Base-by-base conservation (phyloP, 35 echinoderm and acorn worm species). In the Patiria miniata region DNA sequence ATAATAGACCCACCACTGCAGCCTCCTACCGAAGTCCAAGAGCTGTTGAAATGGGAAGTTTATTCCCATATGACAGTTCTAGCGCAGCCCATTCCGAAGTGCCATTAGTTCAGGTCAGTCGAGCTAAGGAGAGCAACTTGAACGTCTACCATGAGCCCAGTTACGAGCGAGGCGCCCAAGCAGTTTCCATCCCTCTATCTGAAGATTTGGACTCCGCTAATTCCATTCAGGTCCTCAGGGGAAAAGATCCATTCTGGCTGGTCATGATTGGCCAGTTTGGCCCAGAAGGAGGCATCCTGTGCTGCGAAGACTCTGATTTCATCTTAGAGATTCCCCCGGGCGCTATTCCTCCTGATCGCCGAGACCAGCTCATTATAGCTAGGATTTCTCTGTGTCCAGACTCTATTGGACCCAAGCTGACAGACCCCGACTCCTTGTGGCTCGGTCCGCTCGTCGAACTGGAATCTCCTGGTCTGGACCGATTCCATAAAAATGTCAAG, bases 291-390 rank as follows among this genome's bases (percentile, higher is more conserved):
- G 86, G 86, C 12, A 77, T 54, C 39, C 44, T 87, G 12, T 39
- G 44, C 50, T 87, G 86, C 26, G 65, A 87, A 0, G 59, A 87
- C 19, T 87, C 86, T 18, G 86, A 87, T 52, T 65, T 87, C 26
- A 33, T 79, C 18, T 26, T 87, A 51, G 40, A 87, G 52, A 87
- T 87, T 18, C 86, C 86, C 8, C 86, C 68, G 37, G 86, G 77
- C 17, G 86, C 86, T 10, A 87, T 87, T 54, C 86, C 86, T 3
- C 2, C 65, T 0, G 21, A 47, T 1, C 30, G 47, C 9, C n/a
- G 39, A 10, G 15, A 33, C 7, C 86, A 87, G 34, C 47, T 77
- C 44, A 87, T 87, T 7, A 52, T 87, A 6, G 77, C 44, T 0
- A 87, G 79, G 55, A 54, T 87, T 7, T 51, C 40, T 29, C 33